A percentile compares a stretch with the other conserved stretches of the same genome.
Evolutionary conservation across 2,797 vertebrate species (phyloP).

Genomic region (Microctenopoma lineatum): DNA sequence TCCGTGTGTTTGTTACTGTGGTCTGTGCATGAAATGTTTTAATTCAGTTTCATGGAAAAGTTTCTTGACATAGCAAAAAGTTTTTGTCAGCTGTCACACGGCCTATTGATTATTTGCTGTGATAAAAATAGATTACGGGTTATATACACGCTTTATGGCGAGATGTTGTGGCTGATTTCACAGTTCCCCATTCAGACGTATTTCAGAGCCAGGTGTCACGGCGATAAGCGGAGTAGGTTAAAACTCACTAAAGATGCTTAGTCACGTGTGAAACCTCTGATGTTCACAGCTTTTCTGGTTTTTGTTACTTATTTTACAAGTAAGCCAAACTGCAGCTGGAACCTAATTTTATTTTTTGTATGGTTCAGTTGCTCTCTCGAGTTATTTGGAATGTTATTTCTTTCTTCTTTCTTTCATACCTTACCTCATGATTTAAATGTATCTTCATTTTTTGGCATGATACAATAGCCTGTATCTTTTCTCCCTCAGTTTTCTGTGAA

Average conservation of each 20-base stretch:
- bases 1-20: too few species aligned
- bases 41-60: background rate
- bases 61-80: background rate
- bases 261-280: background rate
- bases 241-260: background rate
- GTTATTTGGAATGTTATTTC: too few species aligned
- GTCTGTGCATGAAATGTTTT: background rate
- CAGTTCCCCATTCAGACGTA: background rate
- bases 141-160: constrained; percentile 1
- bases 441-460: background rate
- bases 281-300: too few species aligned
- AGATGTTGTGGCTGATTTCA: background rate
- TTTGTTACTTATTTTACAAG: too few species aligned
- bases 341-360: too few species aligned
- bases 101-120: background rate
- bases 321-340: too few species aligned
- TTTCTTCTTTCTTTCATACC: too few species aligned
- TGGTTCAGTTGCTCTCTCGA: too few species aligned
- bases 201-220: background rate
- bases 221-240: background rate
- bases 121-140: background rate
- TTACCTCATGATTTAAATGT: background rate
- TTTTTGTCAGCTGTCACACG: background rate
- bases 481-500: constrained; percentile 92
- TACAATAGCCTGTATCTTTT: constrained; percentile 14